Conservation (phyloP, 2,113 vertebrate species). For the Cebidichthys violaceus region DNA sequence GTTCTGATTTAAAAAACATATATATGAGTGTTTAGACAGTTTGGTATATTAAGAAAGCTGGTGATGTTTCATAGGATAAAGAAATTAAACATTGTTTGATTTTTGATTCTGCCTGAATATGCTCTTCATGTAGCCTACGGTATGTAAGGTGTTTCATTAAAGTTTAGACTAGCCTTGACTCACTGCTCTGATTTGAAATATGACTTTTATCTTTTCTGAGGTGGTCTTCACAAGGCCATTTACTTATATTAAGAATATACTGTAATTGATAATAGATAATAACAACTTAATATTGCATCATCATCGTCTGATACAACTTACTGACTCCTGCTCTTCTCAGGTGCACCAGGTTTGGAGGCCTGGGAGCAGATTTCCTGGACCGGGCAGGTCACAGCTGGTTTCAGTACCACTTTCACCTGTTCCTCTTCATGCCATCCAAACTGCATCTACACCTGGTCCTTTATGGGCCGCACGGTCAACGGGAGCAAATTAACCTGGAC, state of each 20-base stretch:
- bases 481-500: slow-evolving; percentile 46
- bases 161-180: background rate
- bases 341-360: slow-evolving; percentile 7
- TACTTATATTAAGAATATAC: background rate
- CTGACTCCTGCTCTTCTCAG: slow-evolving; percentile 15
- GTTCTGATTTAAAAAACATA: background rate
- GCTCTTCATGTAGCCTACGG: background rate
- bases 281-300: background rate
- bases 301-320: background rate
- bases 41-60: background rate
- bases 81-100: background rate
- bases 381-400: slow-evolving; percentile 30
- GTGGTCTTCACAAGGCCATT: background rate
- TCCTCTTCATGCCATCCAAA: slow-evolving; percentile 56
- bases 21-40: background rate
- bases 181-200: background rate
- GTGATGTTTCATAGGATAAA: background rate
- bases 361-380: slow-evolving; percentile 27
- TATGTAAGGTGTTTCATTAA: background rate
- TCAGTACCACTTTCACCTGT: slow-evolving; percentile 49
- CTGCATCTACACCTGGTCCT: slow-evolving; percentile 64
- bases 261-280: too few relatives aligned
- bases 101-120: background rate
- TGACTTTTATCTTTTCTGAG: background rate
- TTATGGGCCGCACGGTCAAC: slow-evolving; percentile 3